Base-by-base conservation (phyloP, 2,113 vertebrate genomes). In the Rutilus rutilus region DNA sequence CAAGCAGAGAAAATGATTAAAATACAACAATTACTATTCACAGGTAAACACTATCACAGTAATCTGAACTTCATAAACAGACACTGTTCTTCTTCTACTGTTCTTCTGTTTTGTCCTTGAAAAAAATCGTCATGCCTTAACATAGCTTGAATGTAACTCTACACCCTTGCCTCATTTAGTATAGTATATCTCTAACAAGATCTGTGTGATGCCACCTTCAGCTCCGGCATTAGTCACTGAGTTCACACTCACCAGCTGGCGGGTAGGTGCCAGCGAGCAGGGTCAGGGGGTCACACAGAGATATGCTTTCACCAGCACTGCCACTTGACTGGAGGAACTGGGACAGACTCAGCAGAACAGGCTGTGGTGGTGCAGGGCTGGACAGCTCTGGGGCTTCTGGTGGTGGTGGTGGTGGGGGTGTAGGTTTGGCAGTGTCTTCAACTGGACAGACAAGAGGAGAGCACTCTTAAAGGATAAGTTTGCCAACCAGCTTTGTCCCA, bases 351-450 rank as follows among this genome's bases (percentile, higher is more conserved):
- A 93, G 82, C 36, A 93, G 33, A 42, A 93, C 87, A 76, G 94
- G 90, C 64, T 90, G 93, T 87, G 57, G 93, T 2, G 84, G 85
- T 81, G n/a, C n/a, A n/a, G n/a, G n/a, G n/a, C n/a, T n/a, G n/a
- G n/a, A n/a, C n/a, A n/a, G n/a, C n/a, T n/a, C n/a, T n/a, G n/a
- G n/a, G n/a, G 80, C 84, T 39, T 89, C 82, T n/a, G n/a, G n/a
- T n/a, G n/a, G n/a, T 57, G 74, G n/a, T 93, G 90, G 84, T 82
- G 85, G 78, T 86, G 92, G 77, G 84, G 92, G 85, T 91, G 94
- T 82, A 64, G 94, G 39, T 39, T 94, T 87, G 75, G 93, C 84
- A 73, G 92, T 87, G 87, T 92, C 92, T 2, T 95, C 95, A 86
- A 91, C 19, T 9, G 95, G 92, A 88, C 93, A n/a, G n/a, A n/a